phyloP scores from a whole-genome alignment of 2,888 invertebrate genomes.

The Cerastoderma edule region DNA sequence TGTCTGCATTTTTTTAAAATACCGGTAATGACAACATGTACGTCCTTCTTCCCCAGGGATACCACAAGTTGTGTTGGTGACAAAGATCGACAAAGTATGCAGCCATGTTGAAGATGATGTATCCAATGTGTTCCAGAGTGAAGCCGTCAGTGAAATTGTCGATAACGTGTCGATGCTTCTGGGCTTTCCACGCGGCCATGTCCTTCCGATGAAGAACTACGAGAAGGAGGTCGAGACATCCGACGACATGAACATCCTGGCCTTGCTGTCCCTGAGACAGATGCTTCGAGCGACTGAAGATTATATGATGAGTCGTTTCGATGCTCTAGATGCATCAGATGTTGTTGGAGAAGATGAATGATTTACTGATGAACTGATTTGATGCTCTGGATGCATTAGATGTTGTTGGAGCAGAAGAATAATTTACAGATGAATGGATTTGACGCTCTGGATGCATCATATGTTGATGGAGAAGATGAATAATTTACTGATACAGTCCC shows the following conservation, averaged over 20 bases:
- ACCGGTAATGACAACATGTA: not conserved
- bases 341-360: not conserved
- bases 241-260: constrained; percentile 42
- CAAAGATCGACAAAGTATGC: constrained; percentile 60
- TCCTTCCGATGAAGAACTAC: constrained; percentile 62
- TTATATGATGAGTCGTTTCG: constrained; percentile 36
- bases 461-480: not conserved
- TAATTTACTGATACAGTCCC: no score
- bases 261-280: constrained; percentile 51
- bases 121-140: constrained; percentile 32
- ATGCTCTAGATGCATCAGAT: not conserved
- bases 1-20: no score
- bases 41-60: not conserved
- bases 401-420: not conserved
- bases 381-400: constrained; percentile 1
- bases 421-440: constrained; percentile 39
- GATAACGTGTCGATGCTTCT: constrained; percentile 51
- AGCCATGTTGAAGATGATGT: constrained; percentile 44
- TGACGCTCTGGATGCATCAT: not conserved
- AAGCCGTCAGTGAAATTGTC: constrained; percentile 35
- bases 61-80: constrained; percentile 44
- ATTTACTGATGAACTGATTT: constrained; percentile 40
- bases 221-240: constrained; percentile 55
- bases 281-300: constrained; percentile 55
- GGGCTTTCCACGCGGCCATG: constrained; percentile 53